Evolutionary conservation across 2,888 invertebrate genomes (phyloP).

Genomic region (Hirtodrosophila duncani): DNA sequence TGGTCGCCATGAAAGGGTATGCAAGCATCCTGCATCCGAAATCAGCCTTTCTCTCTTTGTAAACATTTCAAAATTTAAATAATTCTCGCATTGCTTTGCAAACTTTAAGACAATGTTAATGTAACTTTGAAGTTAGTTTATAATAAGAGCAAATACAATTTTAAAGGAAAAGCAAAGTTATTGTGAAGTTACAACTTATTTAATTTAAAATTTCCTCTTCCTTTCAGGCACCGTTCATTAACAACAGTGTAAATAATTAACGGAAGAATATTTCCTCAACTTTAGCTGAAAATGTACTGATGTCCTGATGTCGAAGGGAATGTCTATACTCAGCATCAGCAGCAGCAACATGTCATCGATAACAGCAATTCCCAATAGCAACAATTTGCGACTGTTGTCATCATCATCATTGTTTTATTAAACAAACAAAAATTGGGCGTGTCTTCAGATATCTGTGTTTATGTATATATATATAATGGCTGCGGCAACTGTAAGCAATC

Average conservation of each 20-base stretch:
- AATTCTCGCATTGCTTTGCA: no score
- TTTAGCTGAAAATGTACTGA: no score
- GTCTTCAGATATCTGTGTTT: background rate
- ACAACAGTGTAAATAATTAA: conserved; percentile 31
- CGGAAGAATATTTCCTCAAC: conserved; percentile 22
- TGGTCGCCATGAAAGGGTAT: no score
- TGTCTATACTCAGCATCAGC: background rate
- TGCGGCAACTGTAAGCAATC: conserved; percentile 59
- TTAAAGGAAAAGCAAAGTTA: conserved; percentile 24
- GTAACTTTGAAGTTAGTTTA: no score
- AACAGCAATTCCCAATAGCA: conserved; percentile 3
- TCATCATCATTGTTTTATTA: no score
- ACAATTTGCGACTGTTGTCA: conserved; percentile 17
- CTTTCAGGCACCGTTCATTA: conserved; percentile 28
- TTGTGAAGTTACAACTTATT: conserved; percentile 14
- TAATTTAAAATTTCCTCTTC: conserved; percentile 18
- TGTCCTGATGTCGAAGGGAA: no score
- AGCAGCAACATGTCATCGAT: conserved; percentile 20
- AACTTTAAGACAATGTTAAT: no score
- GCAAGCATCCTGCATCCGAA: no score
- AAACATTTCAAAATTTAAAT: no score
- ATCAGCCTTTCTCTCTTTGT: no score
- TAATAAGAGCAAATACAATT: conserved; percentile 6
- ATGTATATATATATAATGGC: conserved; percentile 47
- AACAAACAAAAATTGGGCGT: no score